These are phyloP conservation scores for Orchestia grillus DNA, from an alignment of 1,140 invertebrate species.

Conservation along the genomic window DNA sequence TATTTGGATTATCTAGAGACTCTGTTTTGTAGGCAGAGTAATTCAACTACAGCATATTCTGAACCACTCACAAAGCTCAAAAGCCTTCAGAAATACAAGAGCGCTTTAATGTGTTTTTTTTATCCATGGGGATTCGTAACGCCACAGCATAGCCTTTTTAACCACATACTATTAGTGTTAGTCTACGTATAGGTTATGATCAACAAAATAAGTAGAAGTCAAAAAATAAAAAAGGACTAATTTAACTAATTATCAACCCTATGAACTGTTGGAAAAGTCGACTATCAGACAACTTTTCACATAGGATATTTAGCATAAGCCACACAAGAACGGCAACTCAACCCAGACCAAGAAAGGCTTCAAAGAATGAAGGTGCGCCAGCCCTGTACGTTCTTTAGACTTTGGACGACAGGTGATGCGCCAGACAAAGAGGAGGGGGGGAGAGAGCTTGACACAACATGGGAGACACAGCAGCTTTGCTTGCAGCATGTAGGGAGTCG, in stretches of 20 bases:
- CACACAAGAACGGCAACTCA: background rate
- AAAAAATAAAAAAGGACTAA: background rate
- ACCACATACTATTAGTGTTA: background rate
- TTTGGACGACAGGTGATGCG: background rate
- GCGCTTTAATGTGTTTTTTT: background rate
- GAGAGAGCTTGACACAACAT: background rate
- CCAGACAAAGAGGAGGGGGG: background rate
- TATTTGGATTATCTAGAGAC: background rate
- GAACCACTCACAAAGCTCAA: background rate
- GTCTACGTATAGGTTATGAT: background rate
- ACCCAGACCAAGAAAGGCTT: background rate
- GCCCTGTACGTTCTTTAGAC: background rate
- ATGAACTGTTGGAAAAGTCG: background rate
- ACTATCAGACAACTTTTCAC: background rate
- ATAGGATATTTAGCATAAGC: background rate
- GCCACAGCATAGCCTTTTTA: background rate
- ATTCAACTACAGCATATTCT: too few relatives aligned
- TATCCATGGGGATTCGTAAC: background rate
- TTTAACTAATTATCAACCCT: background rate
- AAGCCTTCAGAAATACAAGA: background rate
- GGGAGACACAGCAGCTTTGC: background rate
- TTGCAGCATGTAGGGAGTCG: background rate
- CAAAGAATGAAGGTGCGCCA: slow-evolving; percentile 34
- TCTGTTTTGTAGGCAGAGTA: background rate
- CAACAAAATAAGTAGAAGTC: background rate